These are phyloP conservation scores for Oncorhynchus tshawytscha DNA, from an alignment of 2,113 vertebrate genomes.

Conservation along the genomic window DNA sequence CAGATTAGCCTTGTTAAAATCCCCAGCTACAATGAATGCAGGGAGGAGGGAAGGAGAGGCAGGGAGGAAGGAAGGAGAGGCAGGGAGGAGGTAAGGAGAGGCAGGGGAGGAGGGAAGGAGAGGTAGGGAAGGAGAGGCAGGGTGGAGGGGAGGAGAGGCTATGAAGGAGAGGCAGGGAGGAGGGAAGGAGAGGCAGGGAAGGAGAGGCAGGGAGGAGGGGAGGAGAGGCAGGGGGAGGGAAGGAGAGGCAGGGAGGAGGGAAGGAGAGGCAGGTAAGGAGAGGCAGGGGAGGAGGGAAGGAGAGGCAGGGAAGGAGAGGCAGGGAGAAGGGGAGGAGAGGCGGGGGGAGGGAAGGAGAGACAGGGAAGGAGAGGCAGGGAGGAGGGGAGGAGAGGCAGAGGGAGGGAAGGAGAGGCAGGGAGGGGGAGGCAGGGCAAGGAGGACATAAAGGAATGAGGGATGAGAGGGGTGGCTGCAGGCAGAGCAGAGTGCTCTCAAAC, in stretches of 20 bases:
- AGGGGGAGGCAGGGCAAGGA: background rate
- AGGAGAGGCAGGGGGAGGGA: no score
- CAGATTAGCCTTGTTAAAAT: no score
- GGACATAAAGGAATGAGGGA: background rate
- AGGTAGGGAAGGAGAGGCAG: no score
- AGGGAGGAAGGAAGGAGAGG: no score
- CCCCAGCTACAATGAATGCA: no score
- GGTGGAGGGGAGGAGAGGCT: no score
- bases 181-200: no score
- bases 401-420: background rate
- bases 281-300: background rate
- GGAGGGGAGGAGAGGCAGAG: background rate
- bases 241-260: background rate
- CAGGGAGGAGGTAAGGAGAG: background rate
- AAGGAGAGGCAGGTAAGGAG: background rate
- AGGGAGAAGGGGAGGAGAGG: no score
- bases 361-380: background rate
- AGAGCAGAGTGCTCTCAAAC: conserved; percentile 54
- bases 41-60: no score
- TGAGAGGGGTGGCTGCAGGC: conserved; percentile 46
- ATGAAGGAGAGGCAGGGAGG: no score
- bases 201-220: conserved; percentile 13
- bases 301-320: background rate
- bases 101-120: no score
- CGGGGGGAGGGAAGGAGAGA: no score